Base-by-base conservation (phyloP, 2,888 invertebrate species). In the Camptogramma bilineatum region DNA sequence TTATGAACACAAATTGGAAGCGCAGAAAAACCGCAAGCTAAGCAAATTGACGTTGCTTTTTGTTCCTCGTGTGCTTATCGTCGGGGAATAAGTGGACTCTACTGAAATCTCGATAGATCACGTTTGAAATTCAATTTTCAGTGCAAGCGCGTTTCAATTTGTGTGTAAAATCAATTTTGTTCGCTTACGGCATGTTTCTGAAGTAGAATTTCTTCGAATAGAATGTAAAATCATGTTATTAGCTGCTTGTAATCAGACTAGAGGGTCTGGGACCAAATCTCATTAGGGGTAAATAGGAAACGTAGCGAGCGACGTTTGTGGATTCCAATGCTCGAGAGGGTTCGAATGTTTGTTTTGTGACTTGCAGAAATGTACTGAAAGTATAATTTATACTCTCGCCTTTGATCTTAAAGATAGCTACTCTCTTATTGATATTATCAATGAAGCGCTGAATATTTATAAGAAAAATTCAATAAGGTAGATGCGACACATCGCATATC, bases 71-170 rank as follows among this genome's bases (percentile, higher is more conserved):
- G 24, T 50, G 54, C 51, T 66, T 68, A 66, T 67, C 68, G 52
- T n/a, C 56, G 53, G 52, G 53, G 52, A 56, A 55, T 67, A 76
- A 74, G 70, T 66, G 58, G 64, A 68, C 63, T 67, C 55, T 64
- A 72, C 75, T 74, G 72, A 76, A 80, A 78, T 70, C 72, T 69
- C 70, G 83, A 82, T 83, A 81, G 79, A 79, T 77, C 81, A 82
- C 82, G 81, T 80, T 72, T 73, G 71, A 69, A 78, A 80, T 81
- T 78, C 70, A 76, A 80, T 80, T 80, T 80, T 75, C 74, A 72
- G 68, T 47, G 64, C 60, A 68, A 62, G 64, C 67, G 69, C 71
- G 62, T 69, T 69, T 69, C 68, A 68, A 64, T 66, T 69, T 70
- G 65, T 64, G 62, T 54, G 59, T 31, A 50, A 51, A 65, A 66